Evolutionary conservation across 1,140 invertebrate genomes (phyloP).

Genomic region (Dinoponera quadriceps): DNA sequence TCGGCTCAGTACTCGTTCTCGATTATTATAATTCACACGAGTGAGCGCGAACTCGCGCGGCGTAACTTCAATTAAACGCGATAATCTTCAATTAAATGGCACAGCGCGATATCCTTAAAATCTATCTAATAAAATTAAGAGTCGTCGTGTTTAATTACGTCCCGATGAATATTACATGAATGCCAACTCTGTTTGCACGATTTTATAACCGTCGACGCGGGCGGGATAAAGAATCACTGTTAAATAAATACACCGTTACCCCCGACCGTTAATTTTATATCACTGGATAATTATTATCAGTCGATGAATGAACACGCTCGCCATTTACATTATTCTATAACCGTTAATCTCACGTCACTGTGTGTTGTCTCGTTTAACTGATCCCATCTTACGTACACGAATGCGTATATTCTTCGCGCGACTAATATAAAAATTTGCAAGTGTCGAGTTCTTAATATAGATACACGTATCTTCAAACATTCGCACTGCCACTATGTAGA

Average conservation of each 20-base stretch:
- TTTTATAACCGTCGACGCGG: not conserved
- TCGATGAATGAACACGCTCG: not conserved
- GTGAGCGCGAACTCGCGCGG: too few species aligned
- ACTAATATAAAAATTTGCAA: too few species aligned
- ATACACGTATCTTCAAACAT: too few species aligned
- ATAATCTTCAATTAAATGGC: not conserved
- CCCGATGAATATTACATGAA: too few species aligned
- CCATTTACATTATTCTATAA: not conserved
- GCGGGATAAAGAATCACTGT: not conserved
- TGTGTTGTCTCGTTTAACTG: too few species aligned
- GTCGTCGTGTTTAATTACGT: not conserved
- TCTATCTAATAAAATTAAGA: slow-evolving; percentile 1
- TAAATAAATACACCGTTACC: not conserved
- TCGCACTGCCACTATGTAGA: too few species aligned
- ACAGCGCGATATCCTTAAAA: not conserved
- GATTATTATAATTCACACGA: not conserved
- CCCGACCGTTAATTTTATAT: not conserved
- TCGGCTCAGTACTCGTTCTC: not conserved
- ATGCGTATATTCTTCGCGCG: too few species aligned
- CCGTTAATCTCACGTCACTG: too few species aligned
- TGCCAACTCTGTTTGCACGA: too few species aligned
- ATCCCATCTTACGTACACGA: too few species aligned
- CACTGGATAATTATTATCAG: not conserved
- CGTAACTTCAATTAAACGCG: too few species aligned
- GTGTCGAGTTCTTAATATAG: too few species aligned